A percentile compares a stretch with the other conserved stretches of the same genome.
These are phyloP conservation scores for Melieria crassipennis DNA, from an alignment of 2,888 invertebrate genomes.

Conservation along the genomic window DNA sequence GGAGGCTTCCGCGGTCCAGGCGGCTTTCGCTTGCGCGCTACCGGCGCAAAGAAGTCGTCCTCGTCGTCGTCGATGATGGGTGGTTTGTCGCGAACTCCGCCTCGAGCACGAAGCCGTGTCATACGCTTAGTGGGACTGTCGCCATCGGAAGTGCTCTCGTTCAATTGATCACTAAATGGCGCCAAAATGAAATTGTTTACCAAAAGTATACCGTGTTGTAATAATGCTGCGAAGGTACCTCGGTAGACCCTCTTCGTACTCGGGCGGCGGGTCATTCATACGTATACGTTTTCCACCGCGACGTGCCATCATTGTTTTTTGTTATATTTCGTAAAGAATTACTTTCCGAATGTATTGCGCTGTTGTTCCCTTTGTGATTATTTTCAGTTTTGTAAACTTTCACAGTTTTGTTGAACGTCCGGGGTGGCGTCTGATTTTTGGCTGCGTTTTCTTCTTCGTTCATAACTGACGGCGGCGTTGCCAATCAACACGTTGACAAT, in stretches of 20 bases:
- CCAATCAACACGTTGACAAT: too few species aligned
- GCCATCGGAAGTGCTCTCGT: slow-evolving; percentile 67
- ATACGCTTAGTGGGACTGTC: slow-evolving; percentile 70
- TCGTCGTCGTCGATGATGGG: slow-evolving; percentile 67
- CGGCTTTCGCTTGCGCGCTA: slow-evolving; percentile 59
- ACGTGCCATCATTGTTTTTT: slow-evolving; percentile 74
- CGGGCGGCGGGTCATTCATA: slow-evolving; percentile 91
- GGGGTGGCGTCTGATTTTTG: too few species aligned
- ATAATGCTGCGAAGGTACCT: slow-evolving; percentile 34
- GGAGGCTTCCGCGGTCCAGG: slow-evolving; percentile 54
- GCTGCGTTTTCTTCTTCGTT: too few species aligned
- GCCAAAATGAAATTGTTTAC: neutral
- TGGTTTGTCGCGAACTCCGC: slow-evolving; percentile 66
- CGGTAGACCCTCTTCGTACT: slow-evolving; percentile 75
- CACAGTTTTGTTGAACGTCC: too few species aligned
- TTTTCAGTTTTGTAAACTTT: too few species aligned
- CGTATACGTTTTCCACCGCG: slow-evolving; percentile 90
- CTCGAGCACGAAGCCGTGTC: slow-evolving; percentile 72
- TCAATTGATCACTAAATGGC: slow-evolving; percentile 56
- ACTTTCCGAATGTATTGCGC: too few species aligned
- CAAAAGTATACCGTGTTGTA: neutral
- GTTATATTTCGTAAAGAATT: too few species aligned
- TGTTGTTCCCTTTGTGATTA: too few species aligned
- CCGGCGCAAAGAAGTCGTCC: slow-evolving; percentile 63
- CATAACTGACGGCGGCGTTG: too few species aligned